Percentiles rank a stretch among this genome's conserved stretches.
These are phyloP conservation scores for Narcine bancroftii DNA, from an alignment of 2,113 vertebrate genomes.

Conservation along the genomic window DNA sequence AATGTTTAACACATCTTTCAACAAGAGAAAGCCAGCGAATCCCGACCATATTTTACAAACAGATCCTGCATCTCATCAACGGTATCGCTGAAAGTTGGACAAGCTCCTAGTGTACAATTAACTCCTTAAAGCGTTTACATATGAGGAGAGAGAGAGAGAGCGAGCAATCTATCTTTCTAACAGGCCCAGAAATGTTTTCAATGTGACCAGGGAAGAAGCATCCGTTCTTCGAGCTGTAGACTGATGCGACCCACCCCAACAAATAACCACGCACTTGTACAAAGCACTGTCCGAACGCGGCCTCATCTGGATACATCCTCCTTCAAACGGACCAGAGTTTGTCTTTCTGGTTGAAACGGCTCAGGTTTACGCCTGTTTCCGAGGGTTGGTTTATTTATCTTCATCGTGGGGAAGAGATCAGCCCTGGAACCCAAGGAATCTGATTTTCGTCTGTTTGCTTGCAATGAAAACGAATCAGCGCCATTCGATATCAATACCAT, in stretches of 20 bases:
- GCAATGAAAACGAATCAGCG: not conserved
- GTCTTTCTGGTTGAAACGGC: not conserved
- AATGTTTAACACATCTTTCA: slow-evolving; percentile 30
- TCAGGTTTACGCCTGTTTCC: not conserved
- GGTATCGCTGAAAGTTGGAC: not conserved
- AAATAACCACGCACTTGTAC: not conserved
- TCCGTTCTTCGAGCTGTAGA: not conserved
- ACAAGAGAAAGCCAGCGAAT: not conserved
- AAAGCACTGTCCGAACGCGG: not conserved
- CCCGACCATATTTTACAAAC: not conserved
- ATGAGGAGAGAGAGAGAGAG: not conserved
- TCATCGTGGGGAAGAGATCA: not conserved
- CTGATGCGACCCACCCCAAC: not conserved
- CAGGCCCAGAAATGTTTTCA: not conserved
- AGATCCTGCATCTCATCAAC: not conserved
- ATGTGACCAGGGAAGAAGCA: not conserved
- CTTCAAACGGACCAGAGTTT: not conserved
- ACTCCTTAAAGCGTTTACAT: slow-evolving; percentile 1
- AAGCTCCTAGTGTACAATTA: not conserved
- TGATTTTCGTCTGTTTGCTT: not conserved
- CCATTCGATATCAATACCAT: not conserved
- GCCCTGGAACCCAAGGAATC: no score
- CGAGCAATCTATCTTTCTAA: not conserved
- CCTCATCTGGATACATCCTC: not conserved
- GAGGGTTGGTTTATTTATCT: not conserved